These are phyloP conservation scores for Ranitomeya imitator DNA, from an alignment of 2,113 vertebrate genomes.

Conservation along the genomic window DNA sequence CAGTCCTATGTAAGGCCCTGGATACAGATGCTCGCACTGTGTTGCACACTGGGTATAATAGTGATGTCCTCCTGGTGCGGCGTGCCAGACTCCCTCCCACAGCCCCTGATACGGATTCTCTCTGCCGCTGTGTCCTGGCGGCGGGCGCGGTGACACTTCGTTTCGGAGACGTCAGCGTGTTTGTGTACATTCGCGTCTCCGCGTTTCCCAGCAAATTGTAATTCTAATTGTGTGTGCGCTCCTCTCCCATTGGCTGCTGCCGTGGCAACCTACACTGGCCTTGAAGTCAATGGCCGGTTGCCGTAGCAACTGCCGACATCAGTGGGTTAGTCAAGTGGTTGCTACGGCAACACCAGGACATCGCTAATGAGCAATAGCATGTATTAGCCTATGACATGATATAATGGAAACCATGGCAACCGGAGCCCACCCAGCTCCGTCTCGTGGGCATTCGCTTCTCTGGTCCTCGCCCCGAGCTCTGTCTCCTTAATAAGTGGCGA, in stretches of 20 bases:
- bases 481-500: neutral
- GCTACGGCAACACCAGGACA: constrained; percentile 5
- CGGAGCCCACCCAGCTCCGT: neutral
- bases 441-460: constrained; percentile 3
- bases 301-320: constrained; percentile 62
- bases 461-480: neutral
- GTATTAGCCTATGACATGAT: constrained; percentile 39
- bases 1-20: neutral
- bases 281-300: constrained; percentile 67
- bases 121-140: neutral
- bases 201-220: neutral
- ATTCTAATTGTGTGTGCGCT: constrained; percentile 31
- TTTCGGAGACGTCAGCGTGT: neutral
- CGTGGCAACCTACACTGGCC: constrained; percentile 63
- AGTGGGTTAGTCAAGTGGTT: constrained; percentile 56
- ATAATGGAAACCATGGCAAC: constrained; percentile 47
- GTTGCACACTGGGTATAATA: neutral
- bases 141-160: neutral
- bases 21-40: neutral
- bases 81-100: neutral
- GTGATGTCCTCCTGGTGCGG: neutral
- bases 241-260: constrained; percentile 60
- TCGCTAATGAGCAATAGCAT: constrained; percentile 37
- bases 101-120: neutral
- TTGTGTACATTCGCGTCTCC: constrained; percentile 20